phyloP scores from a whole-genome alignment of 2,888 invertebrate genomes.

The Smittia sp. region DNA sequence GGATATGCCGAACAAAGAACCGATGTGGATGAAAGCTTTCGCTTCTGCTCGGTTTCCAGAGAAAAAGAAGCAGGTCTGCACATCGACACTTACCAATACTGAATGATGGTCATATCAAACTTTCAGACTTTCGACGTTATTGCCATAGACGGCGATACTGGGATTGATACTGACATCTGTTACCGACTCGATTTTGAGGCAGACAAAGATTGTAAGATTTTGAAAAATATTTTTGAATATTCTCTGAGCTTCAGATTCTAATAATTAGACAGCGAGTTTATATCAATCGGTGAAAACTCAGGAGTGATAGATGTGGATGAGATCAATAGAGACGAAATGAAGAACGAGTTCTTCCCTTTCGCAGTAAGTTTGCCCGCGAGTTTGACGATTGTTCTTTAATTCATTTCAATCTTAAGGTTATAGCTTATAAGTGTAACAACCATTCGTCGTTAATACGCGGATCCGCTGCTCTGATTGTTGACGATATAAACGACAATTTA shows the following conservation, averaged over 20 bases:
- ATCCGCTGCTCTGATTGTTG: constrained; percentile 55
- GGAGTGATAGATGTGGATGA: constrained; percentile 44
- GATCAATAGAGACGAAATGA: constrained; percentile 55
- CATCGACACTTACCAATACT: background rate
- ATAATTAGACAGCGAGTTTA: constrained; percentile 44
- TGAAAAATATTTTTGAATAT: background rate
- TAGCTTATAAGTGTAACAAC: constrained; percentile 54
- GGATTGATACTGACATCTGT: constrained; percentile 57
- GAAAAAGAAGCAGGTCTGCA: constrained; percentile 51
- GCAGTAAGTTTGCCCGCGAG: constrained; percentile 43
- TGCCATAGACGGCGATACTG: constrained; percentile 64
- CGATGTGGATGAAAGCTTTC: constrained; percentile 60
- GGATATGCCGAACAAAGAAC: constrained; percentile 60
- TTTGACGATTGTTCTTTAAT: background rate
- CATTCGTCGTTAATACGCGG: constrained; percentile 49
- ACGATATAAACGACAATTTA: constrained; percentile 64
- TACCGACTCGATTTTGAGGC: constrained; percentile 55
- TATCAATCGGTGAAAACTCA: constrained; percentile 43
- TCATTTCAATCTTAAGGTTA: constrained; percentile 46
- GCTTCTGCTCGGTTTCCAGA: constrained; percentile 60
- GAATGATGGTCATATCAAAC: background rate
- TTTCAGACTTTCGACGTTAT: constrained; percentile 53
- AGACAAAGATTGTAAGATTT: constrained; percentile 49
- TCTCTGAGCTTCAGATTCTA: background rate
- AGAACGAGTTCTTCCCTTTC: constrained; percentile 55